Percentiles rank a stretch among this genome's conserved stretches.
Evolutionary conservation across 2,797 vertebrate genomes (phyloP).

Genomic region (Amblyraja radiata): DNA sequence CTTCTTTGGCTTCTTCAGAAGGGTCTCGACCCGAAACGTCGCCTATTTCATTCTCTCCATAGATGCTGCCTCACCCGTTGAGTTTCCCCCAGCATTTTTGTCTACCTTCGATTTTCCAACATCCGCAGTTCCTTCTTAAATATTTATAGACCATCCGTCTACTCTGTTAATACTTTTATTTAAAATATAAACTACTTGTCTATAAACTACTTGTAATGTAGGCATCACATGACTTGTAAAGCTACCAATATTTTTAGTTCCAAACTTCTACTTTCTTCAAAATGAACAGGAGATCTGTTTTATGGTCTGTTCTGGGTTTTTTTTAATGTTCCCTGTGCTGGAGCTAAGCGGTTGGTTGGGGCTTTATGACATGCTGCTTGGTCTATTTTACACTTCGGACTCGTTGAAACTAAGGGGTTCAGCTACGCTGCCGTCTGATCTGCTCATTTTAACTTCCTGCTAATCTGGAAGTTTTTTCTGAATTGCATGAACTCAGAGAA

Average conservation of each 20-base stretch:
- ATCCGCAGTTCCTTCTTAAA: not conserved
- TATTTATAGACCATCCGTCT: not conserved
- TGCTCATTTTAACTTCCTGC: not conserved
- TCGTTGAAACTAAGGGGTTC: not conserved
- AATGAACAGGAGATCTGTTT: not conserved
- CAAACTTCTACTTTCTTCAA: not conserved
- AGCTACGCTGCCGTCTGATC: no score
- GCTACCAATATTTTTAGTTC: not conserved
- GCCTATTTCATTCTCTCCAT: no score
- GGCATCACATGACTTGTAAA: not conserved
- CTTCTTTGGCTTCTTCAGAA: no score
- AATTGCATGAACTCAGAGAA: not conserved
- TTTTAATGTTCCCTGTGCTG: not conserved
- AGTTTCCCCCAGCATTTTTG: no score
- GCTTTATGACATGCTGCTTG: not conserved
- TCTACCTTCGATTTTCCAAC: no score
- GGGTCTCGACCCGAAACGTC: no score
- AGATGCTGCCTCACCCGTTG: no score
- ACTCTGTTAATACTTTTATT: not conserved
- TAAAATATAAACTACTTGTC: no score
- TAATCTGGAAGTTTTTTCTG: not conserved
- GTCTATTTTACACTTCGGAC: not conserved
- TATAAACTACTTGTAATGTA: not conserved
- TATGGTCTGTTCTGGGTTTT: slow-evolving; percentile 1
- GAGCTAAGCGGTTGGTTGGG: not conserved